phyloP scores from a whole-genome alignment of 2,888 invertebrate species.

The Trissolcus japonicus region DNA sequence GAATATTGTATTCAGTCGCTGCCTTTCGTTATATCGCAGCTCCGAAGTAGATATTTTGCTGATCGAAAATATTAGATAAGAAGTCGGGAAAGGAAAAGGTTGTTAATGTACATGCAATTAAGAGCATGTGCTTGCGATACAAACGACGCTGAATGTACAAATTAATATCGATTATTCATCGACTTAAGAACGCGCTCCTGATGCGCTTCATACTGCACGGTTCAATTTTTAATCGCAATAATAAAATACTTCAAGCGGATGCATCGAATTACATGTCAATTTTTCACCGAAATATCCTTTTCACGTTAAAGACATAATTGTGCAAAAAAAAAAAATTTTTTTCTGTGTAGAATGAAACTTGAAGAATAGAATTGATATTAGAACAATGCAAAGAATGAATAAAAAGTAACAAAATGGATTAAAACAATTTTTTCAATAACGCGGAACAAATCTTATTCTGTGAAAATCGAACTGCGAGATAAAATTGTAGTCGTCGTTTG shows the following conservation, averaged over 20 bases:
- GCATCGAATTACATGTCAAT: no score
- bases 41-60: conserved; percentile 50
- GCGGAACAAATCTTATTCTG: neutral
- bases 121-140: conserved; percentile 45
- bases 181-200: no score
- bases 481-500: conserved; percentile 33
- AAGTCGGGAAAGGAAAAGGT: conserved; percentile 33
- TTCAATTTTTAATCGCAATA: conserved; percentile 17
- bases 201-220: conserved; percentile 26
- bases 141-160: conserved; percentile 50
- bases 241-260: no score
- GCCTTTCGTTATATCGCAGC: conserved; percentile 57
- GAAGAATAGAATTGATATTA: no score
- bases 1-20: conserved; percentile 58
- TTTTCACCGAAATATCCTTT: no score
- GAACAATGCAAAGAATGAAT: neutral
- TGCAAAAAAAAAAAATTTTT: no score
- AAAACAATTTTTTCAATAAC: conserved; percentile 7
- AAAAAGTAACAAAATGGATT: neutral
- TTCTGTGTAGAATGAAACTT: no score
- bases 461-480: neutral
- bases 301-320: no score
- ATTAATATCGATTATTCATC: conserved; percentile 37
- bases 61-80: conserved; percentile 42
- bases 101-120: conserved; percentile 41